Base-by-base conservation (phyloP, 2,888 invertebrate species). In the Eubasilissa splendida region DNA sequence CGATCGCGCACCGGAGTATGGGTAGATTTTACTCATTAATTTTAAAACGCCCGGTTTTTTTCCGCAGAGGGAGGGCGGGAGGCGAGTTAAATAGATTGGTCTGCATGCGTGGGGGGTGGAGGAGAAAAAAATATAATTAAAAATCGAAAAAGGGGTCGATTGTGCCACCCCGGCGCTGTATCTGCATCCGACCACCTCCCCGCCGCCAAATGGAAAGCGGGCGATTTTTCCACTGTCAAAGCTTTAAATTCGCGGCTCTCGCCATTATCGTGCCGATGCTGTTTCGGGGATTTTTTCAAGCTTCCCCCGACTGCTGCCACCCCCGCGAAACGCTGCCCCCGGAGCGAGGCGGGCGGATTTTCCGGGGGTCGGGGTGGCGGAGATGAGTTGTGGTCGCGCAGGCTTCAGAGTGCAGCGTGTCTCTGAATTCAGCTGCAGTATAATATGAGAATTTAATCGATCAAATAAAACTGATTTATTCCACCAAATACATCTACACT, bases 11-110 rank as follows among this genome's bases (percentile, higher is more conserved):
- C 71, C 73, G 75, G 80, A 79, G 90, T 90, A 89, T 90, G 90
- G 90, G 90, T 90, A 88, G 88, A 90, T 90, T 91, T 90, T 90
- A 90, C 91, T 91, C 91, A 91, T 91, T 91, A 91, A 91, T 91
- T 91, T 91, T 91, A 91, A 91, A 91, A 90, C 90, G 90, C 90
- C 90, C 89, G 87, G 90, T 90, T 91, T 91, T 42, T 91, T 90
- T 90, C 90, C 89, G 80, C 90, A 89, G 68, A 71, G 77, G 74
- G 77, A 54, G 78, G 78, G 77, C 53, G 80, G 80, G 80, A 54
- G 83, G 81, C 76, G 81, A 77, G 80, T 90, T 91, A 90, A 91
- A 91, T 91, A 91, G 91, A 91, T 91, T 91, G 91, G 90, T 90
- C 90, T 90, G 90, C 90, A 90, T 90, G 90, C 90, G 88, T 87